These are phyloP conservation scores for Nymphalis c-album DNA, from an alignment of 2,888 invertebrate species.

Conservation along the genomic window DNA sequence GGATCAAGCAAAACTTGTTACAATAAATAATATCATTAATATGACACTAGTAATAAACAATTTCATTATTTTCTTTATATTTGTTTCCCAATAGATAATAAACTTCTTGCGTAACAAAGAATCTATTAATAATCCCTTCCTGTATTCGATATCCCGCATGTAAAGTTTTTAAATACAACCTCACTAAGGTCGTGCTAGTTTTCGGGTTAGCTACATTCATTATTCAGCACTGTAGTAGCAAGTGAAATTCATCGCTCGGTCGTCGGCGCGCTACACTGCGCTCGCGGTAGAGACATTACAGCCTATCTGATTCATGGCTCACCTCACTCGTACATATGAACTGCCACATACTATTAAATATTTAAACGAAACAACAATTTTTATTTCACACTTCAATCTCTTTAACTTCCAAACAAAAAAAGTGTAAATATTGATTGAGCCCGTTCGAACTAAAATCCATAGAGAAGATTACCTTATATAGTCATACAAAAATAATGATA, in stretches of 20 bases:
- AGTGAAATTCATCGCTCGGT: conserved; percentile 27
- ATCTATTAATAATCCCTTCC: neutral
- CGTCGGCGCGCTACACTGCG: conserved; percentile 21
- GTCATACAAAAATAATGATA: neutral
- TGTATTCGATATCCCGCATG: neutral
- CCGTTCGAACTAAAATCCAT: neutral
- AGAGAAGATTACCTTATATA: conserved; percentile 1
- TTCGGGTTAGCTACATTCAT: conserved; percentile 17
- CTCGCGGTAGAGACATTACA: conserved; percentile 30
- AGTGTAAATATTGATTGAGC: neutral
- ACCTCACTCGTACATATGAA: conserved; percentile 24
- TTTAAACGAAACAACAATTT: neutral
- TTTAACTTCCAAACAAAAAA: neutral
- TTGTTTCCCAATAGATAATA: neutral
- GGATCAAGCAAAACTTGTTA: neutral
- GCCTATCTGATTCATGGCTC: conserved; percentile 32
- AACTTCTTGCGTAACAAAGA: neutral
- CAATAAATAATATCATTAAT: neutral
- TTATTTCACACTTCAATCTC: neutral
- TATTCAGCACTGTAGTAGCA: conserved; percentile 22
- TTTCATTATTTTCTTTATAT: neutral
- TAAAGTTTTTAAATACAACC: conserved; percentile 17
- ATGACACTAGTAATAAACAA: neutral
- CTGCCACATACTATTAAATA: conserved; percentile 10
- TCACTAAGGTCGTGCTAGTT: conserved; percentile 16